Evolutionary conservation across 2,888 invertebrate genomes (phyloP), one percentile per base, ranked within the genome.

Genomic region (Drosophila parthenogenetica): DNA sequence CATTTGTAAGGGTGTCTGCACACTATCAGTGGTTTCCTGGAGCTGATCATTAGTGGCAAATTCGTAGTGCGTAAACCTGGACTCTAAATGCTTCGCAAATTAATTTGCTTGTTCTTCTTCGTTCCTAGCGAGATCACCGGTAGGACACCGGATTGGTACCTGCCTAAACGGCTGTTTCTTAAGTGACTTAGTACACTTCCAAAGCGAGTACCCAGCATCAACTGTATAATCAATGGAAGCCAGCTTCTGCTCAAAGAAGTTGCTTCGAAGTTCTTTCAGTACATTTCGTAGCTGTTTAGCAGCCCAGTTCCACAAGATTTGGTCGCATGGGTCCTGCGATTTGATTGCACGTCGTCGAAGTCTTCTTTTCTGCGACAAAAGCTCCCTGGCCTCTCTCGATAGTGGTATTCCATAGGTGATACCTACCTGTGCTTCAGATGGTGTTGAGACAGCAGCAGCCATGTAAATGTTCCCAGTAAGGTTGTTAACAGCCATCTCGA

Each of bases 351-450:
- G n/a, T n/a, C n/a, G n/a, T n/a, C n/a, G n/a, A 40, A 14, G 14
- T 14, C 40, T 14, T n/a, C 40, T 40, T 40, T 14, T 40, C 14
- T 14, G n/a, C 40, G 3, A 40, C 29, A n/a, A 2, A 7, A 54
- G 29, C 42, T 54, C 54, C 43, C n/a, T 58, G 14, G 60, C 45
- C 7, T 35, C 59, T 19, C 59, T 59, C 13, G 42, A 50, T 5
- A 32, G 17, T 1, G 32, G 19, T 17, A 59, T 49, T 3, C 35
- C 43, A 37, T 60, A 60, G 14, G 11, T 37, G 3, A 11, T 17
- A 25, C 42, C n/a, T 29, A 13, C 13, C 17, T 2, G 16, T 14
- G 50, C 22, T 22, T 5, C 22, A 14, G 43, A 43, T 5, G 42
- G 59, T 2, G 43, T 35, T 7, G 43, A 42, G 7, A 22, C 50